Percentiles rank a stretch among this genome's conserved stretches.
Conservation (phyloP, 2,797 vertebrate genomes). For the Champsocephalus esox region DNA sequence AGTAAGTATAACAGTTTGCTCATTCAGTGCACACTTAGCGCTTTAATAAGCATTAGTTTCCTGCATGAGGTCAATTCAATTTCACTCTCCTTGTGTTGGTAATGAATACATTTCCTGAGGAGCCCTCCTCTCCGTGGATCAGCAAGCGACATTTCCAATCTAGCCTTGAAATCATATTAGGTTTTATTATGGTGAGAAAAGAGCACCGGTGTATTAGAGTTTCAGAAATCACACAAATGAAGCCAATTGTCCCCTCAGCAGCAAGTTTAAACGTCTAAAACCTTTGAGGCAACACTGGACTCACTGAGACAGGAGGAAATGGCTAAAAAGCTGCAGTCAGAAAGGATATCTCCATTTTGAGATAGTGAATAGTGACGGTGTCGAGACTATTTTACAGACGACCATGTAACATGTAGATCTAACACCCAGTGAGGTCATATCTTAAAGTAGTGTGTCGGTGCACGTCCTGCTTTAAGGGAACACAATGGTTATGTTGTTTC, state of each 20-base stretch:
- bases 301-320: constrained; percentile 11
- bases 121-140: constrained; percentile 3
- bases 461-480: constrained; percentile 51
- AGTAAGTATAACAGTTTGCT: neutral
- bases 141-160: constrained; percentile 1
- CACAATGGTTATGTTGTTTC: constrained; percentile 71
- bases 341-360: constrained; percentile 15
- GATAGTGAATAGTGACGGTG: constrained; percentile 27
- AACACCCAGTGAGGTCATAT: constrained; percentile 51
- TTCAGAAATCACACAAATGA: constrained; percentile 31
- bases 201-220: constrained; percentile 10
- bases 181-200: constrained; percentile 13
- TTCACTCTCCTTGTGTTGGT: constrained; percentile 39
- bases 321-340: constrained; percentile 20
- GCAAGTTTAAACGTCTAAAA: constrained; percentile 2
- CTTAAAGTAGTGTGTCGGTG: constrained; percentile 33
- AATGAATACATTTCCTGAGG: constrained; percentile 38
- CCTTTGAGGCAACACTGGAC: constrained; percentile 15
- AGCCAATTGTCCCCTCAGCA: neutral
- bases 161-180: constrained; percentile 29
- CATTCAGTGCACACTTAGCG: constrained; percentile 4
- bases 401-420: neutral
- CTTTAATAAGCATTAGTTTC: constrained; percentile 48
- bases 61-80: constrained; percentile 58
- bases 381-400: constrained; percentile 33